These are phyloP conservation scores for Lepidostoma basale DNA, from an alignment of 1,140 invertebrate species.

Conservation along the genomic window DNA sequence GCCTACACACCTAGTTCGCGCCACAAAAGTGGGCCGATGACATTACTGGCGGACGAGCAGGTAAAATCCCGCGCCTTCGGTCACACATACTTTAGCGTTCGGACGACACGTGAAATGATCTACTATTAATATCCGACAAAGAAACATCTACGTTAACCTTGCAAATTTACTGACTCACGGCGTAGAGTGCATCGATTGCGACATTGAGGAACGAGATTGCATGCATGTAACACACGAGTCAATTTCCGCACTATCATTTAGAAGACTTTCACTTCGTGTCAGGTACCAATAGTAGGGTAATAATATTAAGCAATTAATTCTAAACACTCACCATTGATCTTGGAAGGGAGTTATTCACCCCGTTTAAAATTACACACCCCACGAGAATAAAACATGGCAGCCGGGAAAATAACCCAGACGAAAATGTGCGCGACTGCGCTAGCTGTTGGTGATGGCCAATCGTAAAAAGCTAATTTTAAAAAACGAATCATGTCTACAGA, in stretches of 20 bases:
- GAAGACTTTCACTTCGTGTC: constrained; percentile 34
- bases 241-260: constrained; percentile 36
- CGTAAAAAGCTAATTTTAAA: constrained; percentile 39
- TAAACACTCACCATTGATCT: constrained; percentile 24
- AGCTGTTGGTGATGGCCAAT: constrained; percentile 31
- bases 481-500: constrained; percentile 32
- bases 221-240: constrained; percentile 34
- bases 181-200: constrained; percentile 33
- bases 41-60: constrained; percentile 22
- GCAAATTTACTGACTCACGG: constrained; percentile 31
- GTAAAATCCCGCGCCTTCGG: constrained; percentile 21
- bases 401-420: constrained; percentile 38
- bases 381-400: constrained; percentile 37
- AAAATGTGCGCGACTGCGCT: constrained; percentile 33
- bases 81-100: constrained; percentile 19
- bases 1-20: constrained; percentile 32
- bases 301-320: constrained; percentile 11
- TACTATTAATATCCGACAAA: constrained; percentile 32
- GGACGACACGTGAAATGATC: constrained; percentile 31
- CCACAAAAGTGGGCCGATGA: constrained; percentile 39
- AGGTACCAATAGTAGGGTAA: constrained; percentile 23
- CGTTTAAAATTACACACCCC: constrained; percentile 34
- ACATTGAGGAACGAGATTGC: constrained; percentile 36
- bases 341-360: constrained; percentile 36
- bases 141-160: constrained; percentile 29